Evolutionary conservation across 2,797 vertebrate genomes (phyloP).

Genomic region (Catamblyrhynchus diadema): DNA sequence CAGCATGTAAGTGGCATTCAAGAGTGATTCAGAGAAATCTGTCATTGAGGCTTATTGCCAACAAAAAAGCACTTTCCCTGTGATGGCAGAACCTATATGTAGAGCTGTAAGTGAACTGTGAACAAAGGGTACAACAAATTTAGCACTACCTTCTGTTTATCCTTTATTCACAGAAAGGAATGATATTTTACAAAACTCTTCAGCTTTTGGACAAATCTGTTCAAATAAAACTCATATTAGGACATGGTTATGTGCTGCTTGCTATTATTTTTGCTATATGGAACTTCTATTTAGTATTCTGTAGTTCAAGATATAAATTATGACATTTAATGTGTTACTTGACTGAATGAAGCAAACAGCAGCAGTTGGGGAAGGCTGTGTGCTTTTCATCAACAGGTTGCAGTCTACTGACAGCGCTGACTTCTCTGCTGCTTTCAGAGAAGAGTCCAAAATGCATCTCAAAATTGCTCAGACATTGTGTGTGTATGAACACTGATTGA

Average conservation of each 20-base stretch:
- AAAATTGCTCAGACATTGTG: not conserved
- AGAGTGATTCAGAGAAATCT: not conserved
- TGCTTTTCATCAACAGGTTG: not conserved
- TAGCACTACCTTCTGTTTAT: not conserved
- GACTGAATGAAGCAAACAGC: not conserved
- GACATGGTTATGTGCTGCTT: not conserved
- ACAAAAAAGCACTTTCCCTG: not conserved
- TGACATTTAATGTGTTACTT: not conserved
- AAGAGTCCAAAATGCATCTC: not conserved
- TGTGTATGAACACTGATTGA: not conserved
- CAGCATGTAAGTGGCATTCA: not conserved
- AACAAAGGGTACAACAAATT: not conserved
- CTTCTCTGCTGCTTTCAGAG: not conserved
- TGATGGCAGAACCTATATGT: not conserved
- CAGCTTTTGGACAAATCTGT: not conserved
- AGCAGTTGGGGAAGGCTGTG: not conserved
- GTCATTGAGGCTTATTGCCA: not conserved
- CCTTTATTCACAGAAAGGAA: not conserved
- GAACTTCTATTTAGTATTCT: not conserved
- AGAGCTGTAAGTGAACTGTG: not conserved
- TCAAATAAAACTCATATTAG: not conserved
- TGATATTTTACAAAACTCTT: not conserved
- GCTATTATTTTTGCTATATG: not conserved
- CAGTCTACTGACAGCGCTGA: not conserved
- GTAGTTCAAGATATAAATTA: not conserved